phyloP scores from a whole-genome alignment of 2,797 vertebrate genomes.

The Sebastes nivosus region DNA sequence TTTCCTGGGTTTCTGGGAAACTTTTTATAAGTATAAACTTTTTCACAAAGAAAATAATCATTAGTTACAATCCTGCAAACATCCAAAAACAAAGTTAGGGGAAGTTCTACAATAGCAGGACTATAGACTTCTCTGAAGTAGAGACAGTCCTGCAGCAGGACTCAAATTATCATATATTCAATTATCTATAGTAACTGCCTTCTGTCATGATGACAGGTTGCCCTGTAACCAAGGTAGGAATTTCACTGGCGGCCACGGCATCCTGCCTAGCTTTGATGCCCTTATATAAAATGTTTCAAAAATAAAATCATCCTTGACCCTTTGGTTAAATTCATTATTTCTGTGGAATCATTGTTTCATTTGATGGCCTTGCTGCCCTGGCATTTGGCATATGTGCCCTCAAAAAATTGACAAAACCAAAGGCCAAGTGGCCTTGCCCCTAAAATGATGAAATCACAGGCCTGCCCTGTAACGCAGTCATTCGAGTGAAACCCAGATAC shows the following conservation, averaged over 20 bases:
- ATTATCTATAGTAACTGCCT: conserved; percentile 9
- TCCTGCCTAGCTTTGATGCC: too few species aligned
- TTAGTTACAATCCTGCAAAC: not conserved
- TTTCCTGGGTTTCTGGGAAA: not conserved
- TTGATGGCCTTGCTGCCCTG: too few species aligned
- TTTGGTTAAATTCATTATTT: too few species aligned
- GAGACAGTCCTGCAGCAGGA: not conserved
- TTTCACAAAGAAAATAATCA: not conserved
- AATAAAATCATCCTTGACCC: too few species aligned
- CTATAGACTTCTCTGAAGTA: not conserved
- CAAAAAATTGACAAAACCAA: too few species aligned
- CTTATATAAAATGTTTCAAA: too few species aligned
- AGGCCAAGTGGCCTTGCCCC: too few species aligned
- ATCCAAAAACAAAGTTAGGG: not conserved
- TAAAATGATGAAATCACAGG: too few species aligned
- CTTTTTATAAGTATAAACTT: not conserved
- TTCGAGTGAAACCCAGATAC: conserved; percentile 23
- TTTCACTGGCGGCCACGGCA: too few species aligned
- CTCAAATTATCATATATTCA: not conserved
- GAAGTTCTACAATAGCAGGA: not conserved
- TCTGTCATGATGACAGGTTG: not conserved
- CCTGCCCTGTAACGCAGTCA: not conserved
- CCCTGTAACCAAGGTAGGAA: too few species aligned
- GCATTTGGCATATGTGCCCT: too few species aligned
- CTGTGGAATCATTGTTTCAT: too few species aligned